These are phyloP conservation scores for Halisarca cf. caerulea DNA, from an alignment of 37 sponge, comb jelly and placozoan species.

Conservation along the genomic window DNA sequence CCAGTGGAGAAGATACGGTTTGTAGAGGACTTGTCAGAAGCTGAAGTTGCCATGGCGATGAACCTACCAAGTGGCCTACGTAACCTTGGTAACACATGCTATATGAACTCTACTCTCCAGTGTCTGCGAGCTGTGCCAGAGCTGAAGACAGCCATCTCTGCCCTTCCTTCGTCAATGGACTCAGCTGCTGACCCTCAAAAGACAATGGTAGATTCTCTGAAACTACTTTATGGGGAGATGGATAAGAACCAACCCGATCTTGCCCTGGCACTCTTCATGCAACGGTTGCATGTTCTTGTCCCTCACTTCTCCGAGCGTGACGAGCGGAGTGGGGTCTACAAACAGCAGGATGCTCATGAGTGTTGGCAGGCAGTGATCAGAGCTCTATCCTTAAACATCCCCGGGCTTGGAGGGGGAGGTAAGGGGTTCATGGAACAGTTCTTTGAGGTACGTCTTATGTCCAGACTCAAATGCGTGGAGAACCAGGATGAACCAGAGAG, in stretches of 20 bases:
- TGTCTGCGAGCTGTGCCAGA: slow-evolving; percentile 94
- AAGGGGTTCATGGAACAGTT: slow-evolving; percentile 71
- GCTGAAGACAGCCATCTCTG: slow-evolving; percentile 57
- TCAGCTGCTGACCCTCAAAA: slow-evolving; percentile 20
- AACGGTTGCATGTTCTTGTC: slow-evolving; percentile 75
- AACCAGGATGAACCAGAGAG: slow-evolving; percentile 69
- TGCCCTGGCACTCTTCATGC: slow-evolving; percentile 44
- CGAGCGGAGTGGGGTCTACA: slow-evolving; percentile 72
- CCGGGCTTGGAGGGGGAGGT: slow-evolving; percentile 27
- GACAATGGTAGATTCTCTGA: slow-evolving; percentile 19
- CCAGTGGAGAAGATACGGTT: slow-evolving; percentile 78
- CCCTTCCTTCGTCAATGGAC: background rate
- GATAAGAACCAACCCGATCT: slow-evolving; percentile 30
- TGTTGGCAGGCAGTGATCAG: slow-evolving; percentile 84
- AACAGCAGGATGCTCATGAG: slow-evolving; percentile 99
- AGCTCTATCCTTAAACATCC: slow-evolving; percentile 32
- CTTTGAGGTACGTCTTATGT: slow-evolving; percentile 45
- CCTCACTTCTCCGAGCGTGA: slow-evolving; percentile 90
- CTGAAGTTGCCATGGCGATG: slow-evolving; percentile 80
- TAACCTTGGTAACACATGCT: slow-evolving; percentile 99
- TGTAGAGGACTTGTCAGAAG: slow-evolving; percentile 91
- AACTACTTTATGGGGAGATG: slow-evolving; percentile 59
- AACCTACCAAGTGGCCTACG: slow-evolving; percentile 82
- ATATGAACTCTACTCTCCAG: slow-evolving; percentile 97
- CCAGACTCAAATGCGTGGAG: slow-evolving; percentile 78